Conservation (phyloP, 2,888 invertebrate species). For the Ophraella communa region DNA sequence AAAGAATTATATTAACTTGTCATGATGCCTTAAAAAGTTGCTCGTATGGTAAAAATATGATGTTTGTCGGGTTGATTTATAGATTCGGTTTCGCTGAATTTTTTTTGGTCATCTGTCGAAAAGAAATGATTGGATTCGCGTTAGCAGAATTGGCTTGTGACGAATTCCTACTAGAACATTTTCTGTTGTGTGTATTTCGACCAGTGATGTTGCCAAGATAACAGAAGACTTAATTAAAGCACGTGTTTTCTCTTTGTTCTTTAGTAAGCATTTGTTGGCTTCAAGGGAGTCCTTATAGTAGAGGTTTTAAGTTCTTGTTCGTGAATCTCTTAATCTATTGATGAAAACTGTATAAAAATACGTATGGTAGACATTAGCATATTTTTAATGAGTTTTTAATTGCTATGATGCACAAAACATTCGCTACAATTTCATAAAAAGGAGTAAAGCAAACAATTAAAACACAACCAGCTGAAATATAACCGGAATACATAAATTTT, state of each 20-base stretch:
- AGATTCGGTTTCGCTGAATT: slow-evolving; percentile 20
- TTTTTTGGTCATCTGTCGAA: slow-evolving; percentile 10
- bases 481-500: not conserved
- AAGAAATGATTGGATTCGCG: slow-evolving; percentile 15
- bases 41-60: slow-evolving; percentile 23
- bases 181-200: no score
- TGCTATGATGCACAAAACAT: slow-evolving; percentile 30
- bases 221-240: not conserved
- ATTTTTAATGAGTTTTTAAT: slow-evolving; percentile 34
- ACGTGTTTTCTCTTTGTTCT: no score
- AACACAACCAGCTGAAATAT: not conserved
- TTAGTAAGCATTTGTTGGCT: no score
- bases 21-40: slow-evolving; percentile 23
- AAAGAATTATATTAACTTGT: slow-evolving; percentile 29
- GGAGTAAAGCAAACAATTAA: not conserved
- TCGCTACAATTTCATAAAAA: slow-evolving; percentile 19
- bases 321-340: no score
- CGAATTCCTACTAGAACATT: not conserved
- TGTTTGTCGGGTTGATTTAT: slow-evolving; percentile 20
- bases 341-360: not conserved
- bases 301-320: no score
- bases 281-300: no score
- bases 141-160: slow-evolving; percentile 2
- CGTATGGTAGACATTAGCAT: slow-evolving; percentile 29
- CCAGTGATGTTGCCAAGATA: no score